phyloP scores from a whole-genome alignment of 1,140 invertebrate species.

The Drosophila ambigua region DNA sequence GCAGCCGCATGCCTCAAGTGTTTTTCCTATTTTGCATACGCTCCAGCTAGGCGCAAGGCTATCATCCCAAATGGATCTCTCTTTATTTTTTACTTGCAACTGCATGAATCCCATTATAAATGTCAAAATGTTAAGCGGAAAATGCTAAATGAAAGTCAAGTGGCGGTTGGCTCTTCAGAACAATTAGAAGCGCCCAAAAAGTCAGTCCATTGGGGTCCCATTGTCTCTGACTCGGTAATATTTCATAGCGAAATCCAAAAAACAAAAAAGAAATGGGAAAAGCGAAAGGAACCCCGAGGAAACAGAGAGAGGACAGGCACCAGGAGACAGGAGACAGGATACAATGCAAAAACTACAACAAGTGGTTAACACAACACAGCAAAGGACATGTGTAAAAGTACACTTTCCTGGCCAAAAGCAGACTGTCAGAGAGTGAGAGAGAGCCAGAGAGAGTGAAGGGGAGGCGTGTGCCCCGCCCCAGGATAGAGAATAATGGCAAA shows the following conservation, averaged over 20 bases:
- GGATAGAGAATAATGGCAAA: neutral
- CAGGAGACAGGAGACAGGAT: too few species aligned
- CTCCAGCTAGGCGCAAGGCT: conserved; percentile 45
- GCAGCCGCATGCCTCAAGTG: neutral
- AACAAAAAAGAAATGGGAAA: conserved; percentile 8
- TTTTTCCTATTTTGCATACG: conserved; percentile 37
- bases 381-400: conserved; percentile 54
- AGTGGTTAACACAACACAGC: conserved; percentile 53
- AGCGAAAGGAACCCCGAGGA: too few species aligned
- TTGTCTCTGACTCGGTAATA: conserved; percentile 25
- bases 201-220: neutral
- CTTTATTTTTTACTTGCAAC: neutral
- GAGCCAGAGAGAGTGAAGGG: conserved; percentile 1
- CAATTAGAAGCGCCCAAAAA: conserved; percentile 58
- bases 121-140: conserved; percentile 69
- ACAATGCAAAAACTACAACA: conserved; percentile 37
- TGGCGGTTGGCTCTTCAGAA: conserved; percentile 37
- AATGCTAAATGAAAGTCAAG: conserved; percentile 64
- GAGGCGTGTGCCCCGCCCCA: too few species aligned
- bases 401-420: conserved; percentile 28
- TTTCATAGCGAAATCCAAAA: conserved; percentile 31
- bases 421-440: conserved; percentile 17
- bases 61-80: conserved; percentile 23
- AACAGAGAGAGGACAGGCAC: neutral
- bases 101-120: conserved; percentile 49